Conservation (phyloP, 2,888 invertebrate species). For the Tromatobia lineatoria region DNA sequence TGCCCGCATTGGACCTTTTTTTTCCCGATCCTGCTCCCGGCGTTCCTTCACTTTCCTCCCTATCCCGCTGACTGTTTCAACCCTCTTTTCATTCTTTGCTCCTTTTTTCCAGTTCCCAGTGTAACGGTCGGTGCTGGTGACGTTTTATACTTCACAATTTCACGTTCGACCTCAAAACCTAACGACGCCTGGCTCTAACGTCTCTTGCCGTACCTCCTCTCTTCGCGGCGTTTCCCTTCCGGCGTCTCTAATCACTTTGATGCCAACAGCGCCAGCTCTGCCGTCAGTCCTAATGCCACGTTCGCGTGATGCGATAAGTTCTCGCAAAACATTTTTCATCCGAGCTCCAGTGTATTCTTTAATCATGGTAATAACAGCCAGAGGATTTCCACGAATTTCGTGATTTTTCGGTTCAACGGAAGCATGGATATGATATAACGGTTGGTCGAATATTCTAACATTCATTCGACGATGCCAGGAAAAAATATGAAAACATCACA, state of each 20-base stretch:
- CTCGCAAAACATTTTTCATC: slow-evolving; percentile 29
- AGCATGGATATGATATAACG: not conserved
- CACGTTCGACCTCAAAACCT: slow-evolving; percentile 38
- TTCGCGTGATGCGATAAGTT: slow-evolving; percentile 35
- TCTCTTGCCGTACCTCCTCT: slow-evolving; percentile 6
- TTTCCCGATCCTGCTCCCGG: not conserved
- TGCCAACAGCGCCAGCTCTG: not conserved
- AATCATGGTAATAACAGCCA: slow-evolving; percentile 14
- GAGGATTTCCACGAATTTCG: not conserved
- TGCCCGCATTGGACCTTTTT: slow-evolving; percentile 34
- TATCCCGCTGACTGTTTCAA: not conserved
- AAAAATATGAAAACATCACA: slow-evolving; percentile 36
- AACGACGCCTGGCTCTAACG: slow-evolving; percentile 32
- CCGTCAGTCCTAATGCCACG: slow-evolving; percentile 34
- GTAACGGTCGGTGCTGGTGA: not conserved
- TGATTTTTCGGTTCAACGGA: not conserved
- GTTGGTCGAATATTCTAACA: not conserved
- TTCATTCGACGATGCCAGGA: slow-evolving; percentile 10
- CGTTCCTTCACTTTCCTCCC: not conserved
- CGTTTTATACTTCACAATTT: slow-evolving; percentile 31
- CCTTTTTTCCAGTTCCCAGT: not conserved
- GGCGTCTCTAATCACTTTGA: slow-evolving; percentile 17
- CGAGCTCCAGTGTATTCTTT: slow-evolving; percentile 2
- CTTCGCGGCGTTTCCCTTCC: slow-evolving; percentile 13
- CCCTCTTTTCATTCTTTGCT: not conserved